Base-by-base conservation (phyloP, 2,888 invertebrate genomes). In the Tethea ocularis region DNA sequence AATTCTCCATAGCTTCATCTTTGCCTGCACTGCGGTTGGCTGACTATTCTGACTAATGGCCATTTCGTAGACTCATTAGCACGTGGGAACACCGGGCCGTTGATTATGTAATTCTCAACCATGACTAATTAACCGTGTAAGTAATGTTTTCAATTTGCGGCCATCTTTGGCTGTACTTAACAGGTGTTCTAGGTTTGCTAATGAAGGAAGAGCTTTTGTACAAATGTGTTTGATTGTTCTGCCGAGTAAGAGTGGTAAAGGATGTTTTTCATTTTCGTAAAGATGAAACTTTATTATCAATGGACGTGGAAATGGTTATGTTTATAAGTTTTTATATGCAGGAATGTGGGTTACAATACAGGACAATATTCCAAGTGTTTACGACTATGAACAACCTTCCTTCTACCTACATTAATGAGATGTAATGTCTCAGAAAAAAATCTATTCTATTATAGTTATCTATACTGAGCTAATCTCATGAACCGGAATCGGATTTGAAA, bases 21-120 rank as follows among this genome's bases (percentile, higher is more conserved):
- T 1, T 52, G 5, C 23, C 51, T 24, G 52, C n/a, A 26, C 8
- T 33, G 54, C 17, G 54, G 54, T 36, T 54, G 17, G 11, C 33
- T 53, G 33, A 36, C 22, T 54, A 54, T 33, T 54, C 33, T 54
- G 22, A 36, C 22, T 54, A 54, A 54, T 54, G 22, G 54, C 33
- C 22, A 6, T 20, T 54, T 36, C 15, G 54, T 54, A 20, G 33
- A 20, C 54, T 54, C 29, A 54, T 54, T 54, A 54, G 54, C 54
- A 24, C 54, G 33, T 54, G 54, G 54, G 29, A 20, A 20, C 13
- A 54, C 54, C 54, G 54, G 53, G 29, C 26, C 17, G 29, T 53
- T 29, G 29, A 54, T 54, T 54, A 33, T 33, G 54, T 33, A 54
- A 54, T 54, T 33, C 33, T 17, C 20, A 36, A 33, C 33, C 20